A percentile compares a stretch with the other conserved stretches of the same genome.
phyloP scores from a whole-genome alignment of 2,113 vertebrate genomes.

The Syrmaticus mikado region DNA sequence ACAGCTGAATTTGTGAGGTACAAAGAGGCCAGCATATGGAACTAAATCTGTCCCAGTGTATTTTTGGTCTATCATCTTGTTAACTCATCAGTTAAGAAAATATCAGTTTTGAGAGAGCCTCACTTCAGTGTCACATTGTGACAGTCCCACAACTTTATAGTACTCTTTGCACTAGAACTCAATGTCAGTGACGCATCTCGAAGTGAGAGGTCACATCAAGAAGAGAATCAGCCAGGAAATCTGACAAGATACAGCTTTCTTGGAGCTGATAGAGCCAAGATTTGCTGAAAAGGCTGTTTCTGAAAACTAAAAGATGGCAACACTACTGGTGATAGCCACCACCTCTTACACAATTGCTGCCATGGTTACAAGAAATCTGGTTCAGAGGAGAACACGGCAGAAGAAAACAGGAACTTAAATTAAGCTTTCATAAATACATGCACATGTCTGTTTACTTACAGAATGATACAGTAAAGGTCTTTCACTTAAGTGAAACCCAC shows the following conservation, averaged over 20 bases:
- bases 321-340: conserved; percentile 5
- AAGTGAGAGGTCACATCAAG: conserved; percentile 65
- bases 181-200: conserved; percentile 62
- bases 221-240: conserved; percentile 65
- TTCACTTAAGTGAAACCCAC: not conserved
- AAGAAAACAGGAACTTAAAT: not conserved
- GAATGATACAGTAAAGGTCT: not conserved
- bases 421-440: not conserved
- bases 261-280: conserved; percentile 35
- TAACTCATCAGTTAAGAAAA: conserved; percentile 64
- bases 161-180: conserved; percentile 49
- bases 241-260: conserved; percentile 72
- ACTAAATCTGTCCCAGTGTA: conserved; percentile 26
- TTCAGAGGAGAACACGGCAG: not conserved
- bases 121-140: not conserved
- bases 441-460: fast-evolving
- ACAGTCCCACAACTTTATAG: conserved; percentile 40
- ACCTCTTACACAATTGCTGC: conserved; percentile 35
- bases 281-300: not conserved
- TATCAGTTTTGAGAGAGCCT: not conserved
- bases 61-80: conserved; percentile 48
- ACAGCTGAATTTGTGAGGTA: conserved; percentile 10
- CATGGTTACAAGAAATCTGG: conserved; percentile 11
- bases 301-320: conserved; percentile 36
- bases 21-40: conserved; percentile 12